Evolutionary conservation across 2,888 invertebrate species (phyloP).

Genomic region (Stramonita haemastoma): DNA sequence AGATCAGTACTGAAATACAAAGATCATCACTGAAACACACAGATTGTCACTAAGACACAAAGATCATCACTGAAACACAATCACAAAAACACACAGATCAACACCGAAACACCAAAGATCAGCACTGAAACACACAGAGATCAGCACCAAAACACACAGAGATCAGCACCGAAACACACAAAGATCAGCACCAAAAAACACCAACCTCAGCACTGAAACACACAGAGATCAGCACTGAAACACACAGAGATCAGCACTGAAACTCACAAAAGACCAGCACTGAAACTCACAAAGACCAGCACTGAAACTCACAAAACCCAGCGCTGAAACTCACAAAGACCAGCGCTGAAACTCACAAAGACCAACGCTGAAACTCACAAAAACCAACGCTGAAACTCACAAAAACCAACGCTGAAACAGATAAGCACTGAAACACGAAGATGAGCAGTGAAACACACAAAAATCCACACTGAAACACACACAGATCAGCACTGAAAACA

Average conservation of each 20-base stretch:
- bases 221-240: neutral
- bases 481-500: neutral
- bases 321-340: neutral
- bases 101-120: neutral
- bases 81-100: neutral
- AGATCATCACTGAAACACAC: neutral
- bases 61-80: neutral
- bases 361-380: neutral
- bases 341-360: too few relatives aligned
- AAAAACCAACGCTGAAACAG: too few relatives aligned
- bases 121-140: neutral
- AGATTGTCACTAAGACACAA: too few relatives aligned
- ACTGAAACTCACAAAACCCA: neutral
- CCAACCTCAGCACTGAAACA: neutral
- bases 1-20: neutral
- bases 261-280: neutral
- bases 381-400: neutral
- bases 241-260: too few relatives aligned
- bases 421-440: neutral
- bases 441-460: too few relatives aligned
- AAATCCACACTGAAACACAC: slow-evolving; percentile 61
- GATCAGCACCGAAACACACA: too few relatives aligned
- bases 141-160: neutral
- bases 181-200: neutral
- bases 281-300: neutral